Conservation (phyloP, 2,888 invertebrate genomes). For the Sphaeridia pumilis region DNA sequence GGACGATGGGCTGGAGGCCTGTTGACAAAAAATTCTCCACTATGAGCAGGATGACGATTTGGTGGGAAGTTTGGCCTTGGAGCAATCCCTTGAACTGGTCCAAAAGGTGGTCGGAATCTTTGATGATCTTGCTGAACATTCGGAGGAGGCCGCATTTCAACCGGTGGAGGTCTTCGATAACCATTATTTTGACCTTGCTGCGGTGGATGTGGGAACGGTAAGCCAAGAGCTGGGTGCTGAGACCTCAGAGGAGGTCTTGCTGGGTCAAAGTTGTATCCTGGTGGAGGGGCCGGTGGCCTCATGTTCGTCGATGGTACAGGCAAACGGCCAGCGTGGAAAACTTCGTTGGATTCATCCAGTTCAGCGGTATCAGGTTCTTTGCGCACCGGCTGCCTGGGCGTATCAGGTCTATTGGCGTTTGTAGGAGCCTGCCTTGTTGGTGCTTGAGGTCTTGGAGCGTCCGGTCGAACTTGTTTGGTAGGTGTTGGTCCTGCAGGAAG, state of each 20-base stretch:
- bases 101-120: constrained; percentile 5
- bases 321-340: constrained; percentile 4
- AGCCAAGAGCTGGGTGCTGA: neutral
- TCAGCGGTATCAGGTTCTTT: neutral
- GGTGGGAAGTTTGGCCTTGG: constrained; percentile 7
- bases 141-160: neutral
- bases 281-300: constrained; percentile 18
- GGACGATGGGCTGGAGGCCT: neutral
- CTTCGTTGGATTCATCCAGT: constrained; percentile 3
- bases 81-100: neutral
- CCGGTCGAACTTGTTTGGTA: too few relatives aligned
- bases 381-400: neutral
- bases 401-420: neutral
- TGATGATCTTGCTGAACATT: neutral
- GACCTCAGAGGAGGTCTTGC: constrained; percentile 1
- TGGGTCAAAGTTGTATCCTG: constrained; percentile 19
- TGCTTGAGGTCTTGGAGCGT: neutral
- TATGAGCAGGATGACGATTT: constrained; percentile 3
- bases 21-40: neutral
- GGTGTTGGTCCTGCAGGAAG: neutral
- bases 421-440: neutral
- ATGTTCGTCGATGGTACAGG: constrained; percentile 15
- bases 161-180: constrained; percentile 22
- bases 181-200: constrained; percentile 21
- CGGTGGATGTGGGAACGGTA: constrained; percentile 5